Evolutionary conservation across 2,113 vertebrate species (phyloP), one percentile per base, ranked within the genome.

Genomic region (Atlantisia rogersi): DNA sequence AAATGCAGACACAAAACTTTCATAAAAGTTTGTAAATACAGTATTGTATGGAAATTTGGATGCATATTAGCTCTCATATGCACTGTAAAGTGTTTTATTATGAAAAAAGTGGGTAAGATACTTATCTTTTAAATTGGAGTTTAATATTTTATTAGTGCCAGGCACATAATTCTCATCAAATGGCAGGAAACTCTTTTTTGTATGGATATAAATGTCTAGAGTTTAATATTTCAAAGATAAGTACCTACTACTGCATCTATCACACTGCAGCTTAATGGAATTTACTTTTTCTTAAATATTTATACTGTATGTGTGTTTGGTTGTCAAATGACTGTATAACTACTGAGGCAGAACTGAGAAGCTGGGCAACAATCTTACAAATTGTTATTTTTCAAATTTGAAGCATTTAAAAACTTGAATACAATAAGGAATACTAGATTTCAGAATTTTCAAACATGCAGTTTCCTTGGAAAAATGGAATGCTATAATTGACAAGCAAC

Each of bases 51-150:
- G 98, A 98, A 98, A 98, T 98, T 97, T 95, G 95, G 96, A 94
- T 96, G 96, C 97, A 95, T 96, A 97, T 97, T 98, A 97, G 96
- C 97, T 97, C 97, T 97, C 97, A 95, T 78, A 97, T 96, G 97
- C 97, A 95, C 96, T 86, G 97, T 97, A 98, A 98, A 98, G 98
- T 98, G 97, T 98, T 98, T 98, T 98, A 98, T 98, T 98, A 98
- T 98, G 98, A 98, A 98, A 98, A 98, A 98, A 98, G 97, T 98
- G 97, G 97, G 97, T 98, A 98, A 98, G 97, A 98, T 98, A 98
- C 98, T 98, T 98, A 98, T 98, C 98, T 98, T 99, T 98, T 98
- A 98, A 99, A 98, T 99, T 98, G 98, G 98, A 98, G 98, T 98
- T 99, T 98, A 98, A 99, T 99, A 99, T 99, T 98, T 98, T 98